Evolutionary conservation across 2,888 invertebrate genomes (phyloP).

Genomic region (Hydroisotoma schaefferi): DNA sequence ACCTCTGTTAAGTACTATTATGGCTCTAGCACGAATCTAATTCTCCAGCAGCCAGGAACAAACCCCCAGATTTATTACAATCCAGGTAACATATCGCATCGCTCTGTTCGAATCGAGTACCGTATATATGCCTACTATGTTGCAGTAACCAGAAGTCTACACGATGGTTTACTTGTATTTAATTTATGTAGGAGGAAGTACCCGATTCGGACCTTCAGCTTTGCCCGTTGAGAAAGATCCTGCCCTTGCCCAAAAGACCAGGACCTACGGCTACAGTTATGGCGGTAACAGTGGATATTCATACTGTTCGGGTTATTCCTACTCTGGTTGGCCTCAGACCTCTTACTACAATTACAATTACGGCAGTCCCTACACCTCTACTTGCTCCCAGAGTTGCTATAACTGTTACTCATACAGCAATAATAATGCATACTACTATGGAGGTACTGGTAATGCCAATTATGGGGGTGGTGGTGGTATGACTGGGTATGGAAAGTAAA

Average conservation of each 20-base stretch:
- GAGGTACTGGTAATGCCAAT: not conserved
- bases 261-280: conserved; percentile 5
- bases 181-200: conserved; percentile 13
- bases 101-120: not conserved
- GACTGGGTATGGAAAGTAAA: not conserved
- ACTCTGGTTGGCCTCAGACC: conserved; percentile 11
- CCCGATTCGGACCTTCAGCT: conserved; percentile 14
- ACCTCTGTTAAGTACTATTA: conserved; percentile 16
- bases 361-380: conserved; percentile 2
- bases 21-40: conserved; percentile 8
- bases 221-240: not conserved
- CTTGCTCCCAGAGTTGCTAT: conserved; percentile 10
- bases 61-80: conserved; percentile 19
- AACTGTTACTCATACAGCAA: conserved; percentile 6
- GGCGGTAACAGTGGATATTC: conserved; percentile 10
- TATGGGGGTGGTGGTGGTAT: not conserved
- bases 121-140: not conserved
- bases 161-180: not conserved
- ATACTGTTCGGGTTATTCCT: conserved; percentile 13
- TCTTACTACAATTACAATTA: conserved; percentile 5
- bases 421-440: not conserved
- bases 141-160: not conserved
- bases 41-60: conserved; percentile 5
- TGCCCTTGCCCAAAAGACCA: not conserved
- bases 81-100: conserved; percentile 7